Conservation (phyloP, 2,113 vertebrate species). For the Cheirogaleus medius region DNA sequence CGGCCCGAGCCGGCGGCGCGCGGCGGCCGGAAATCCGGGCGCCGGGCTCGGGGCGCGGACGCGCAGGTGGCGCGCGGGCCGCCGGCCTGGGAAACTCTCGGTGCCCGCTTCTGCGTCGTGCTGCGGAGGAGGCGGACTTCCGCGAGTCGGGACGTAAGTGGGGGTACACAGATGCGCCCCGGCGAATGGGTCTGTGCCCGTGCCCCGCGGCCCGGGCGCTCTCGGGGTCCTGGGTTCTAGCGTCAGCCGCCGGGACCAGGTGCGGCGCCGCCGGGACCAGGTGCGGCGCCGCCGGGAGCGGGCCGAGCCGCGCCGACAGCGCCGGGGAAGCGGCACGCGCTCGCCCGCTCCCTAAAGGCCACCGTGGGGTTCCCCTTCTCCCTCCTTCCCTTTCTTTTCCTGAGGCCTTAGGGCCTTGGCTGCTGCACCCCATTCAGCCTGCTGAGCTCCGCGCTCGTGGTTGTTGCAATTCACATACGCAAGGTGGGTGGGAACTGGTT, state of each 20-base stretch:
- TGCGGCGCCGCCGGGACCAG: too few species aligned
- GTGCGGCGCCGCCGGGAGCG: neutral
- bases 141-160: neutral
- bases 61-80: too few species aligned
- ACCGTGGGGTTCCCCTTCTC: fast-evolving
- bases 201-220: fast-evolving
- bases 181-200: too few species aligned
- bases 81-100: too few species aligned
- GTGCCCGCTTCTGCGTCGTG: too few species aligned
- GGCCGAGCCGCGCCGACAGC: fast-evolving
- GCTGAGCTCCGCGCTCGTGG: neutral
- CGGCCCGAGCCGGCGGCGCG: too few species aligned
- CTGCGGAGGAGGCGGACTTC: neutral
- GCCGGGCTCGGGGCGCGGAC: too few species aligned
- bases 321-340: neutral
- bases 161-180: neutral
- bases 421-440: neutral
- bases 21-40: too few species aligned
- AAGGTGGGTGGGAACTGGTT: neutral
- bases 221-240: neutral
- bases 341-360: neutral
- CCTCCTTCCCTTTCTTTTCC: neutral
- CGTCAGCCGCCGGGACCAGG: fast-evolving
- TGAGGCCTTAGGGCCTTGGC: neutral
- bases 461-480: too few species aligned